Conservation (phyloP, 2,888 invertebrate species). For the Tinea trinotella region DNA sequence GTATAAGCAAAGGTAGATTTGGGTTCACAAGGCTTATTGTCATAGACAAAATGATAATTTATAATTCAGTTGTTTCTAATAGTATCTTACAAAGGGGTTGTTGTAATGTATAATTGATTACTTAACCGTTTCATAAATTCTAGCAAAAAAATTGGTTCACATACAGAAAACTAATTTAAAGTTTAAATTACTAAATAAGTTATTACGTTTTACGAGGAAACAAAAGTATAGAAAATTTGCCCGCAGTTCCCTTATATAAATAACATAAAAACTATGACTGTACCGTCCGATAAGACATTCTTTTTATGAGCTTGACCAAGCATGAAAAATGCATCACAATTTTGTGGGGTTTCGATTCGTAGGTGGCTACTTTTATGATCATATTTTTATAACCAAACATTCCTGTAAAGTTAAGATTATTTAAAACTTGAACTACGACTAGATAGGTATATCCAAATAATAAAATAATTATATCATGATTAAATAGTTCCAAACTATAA, state of each 20-base stretch:
- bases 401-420: too few species aligned
- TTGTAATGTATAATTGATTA: too few species aligned
- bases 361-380: background rate
- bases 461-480: too few species aligned
- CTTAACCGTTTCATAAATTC: too few species aligned
- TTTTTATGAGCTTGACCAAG: conserved; percentile 39
- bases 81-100: background rate
- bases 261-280: conserved; percentile 14
- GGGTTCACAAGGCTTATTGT: conserved; percentile 6
- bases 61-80: background rate
- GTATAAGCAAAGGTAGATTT: conserved; percentile 2
- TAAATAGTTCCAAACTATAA: too few species aligned
- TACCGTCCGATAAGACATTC: conserved; percentile 14
- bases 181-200: too few species aligned
- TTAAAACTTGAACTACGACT: too few species aligned
- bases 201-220: too few species aligned
- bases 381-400: too few species aligned
- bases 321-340: conserved; percentile 47
- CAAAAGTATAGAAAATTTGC: background rate
- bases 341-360: background rate
- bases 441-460: too few species aligned
- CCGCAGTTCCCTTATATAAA: background rate
- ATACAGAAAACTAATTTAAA: too few species aligned
- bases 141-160: too few species aligned
- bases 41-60: background rate